Conservation (phyloP, 2,113 vertebrate genomes). For the Nicator chloris region DNA sequence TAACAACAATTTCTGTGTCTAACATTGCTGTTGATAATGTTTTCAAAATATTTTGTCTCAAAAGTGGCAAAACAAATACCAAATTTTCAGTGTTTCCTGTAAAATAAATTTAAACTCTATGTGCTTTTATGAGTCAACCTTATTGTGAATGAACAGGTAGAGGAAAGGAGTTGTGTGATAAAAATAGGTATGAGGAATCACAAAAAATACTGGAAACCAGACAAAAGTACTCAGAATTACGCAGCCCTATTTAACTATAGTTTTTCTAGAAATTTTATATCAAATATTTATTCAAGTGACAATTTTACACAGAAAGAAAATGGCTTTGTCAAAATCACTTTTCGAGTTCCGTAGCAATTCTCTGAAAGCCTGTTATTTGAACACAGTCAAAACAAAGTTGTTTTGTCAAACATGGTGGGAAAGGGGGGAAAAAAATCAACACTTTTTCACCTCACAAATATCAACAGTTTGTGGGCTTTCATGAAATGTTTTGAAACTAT, state of each 20-base stretch:
- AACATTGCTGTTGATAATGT: constrained; percentile 49
- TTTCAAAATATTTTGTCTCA: constrained; percentile 67
- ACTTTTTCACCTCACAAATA: not conserved
- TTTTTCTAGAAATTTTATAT: not conserved
- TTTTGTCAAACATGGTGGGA: not conserved
- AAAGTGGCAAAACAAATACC: constrained; percentile 45
- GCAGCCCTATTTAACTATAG: not conserved
- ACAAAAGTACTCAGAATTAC: not conserved
- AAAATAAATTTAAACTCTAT: not conserved
- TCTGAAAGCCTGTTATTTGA: not conserved
- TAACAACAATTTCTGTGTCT: constrained; percentile 54
- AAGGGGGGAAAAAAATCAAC: no score
- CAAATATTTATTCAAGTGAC: not conserved
- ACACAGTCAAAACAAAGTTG: not conserved
- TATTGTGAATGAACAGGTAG: not conserved
- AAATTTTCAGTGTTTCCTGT: constrained; percentile 9
- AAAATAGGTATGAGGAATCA: rapidly evolving
- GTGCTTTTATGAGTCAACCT: not conserved
- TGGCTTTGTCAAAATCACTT: not conserved
- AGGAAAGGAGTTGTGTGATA: not conserved
- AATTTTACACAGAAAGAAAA: not conserved
- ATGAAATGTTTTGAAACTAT: not conserved
- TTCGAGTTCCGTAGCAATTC: not conserved
- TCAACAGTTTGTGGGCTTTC: not conserved
- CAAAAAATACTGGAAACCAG: not conserved